A percentile compares a stretch with the other conserved stretches of the same genome.
phyloP scores from a whole-genome alignment of 2,113 vertebrate genomes.

The Crotalus helleri region DNA sequence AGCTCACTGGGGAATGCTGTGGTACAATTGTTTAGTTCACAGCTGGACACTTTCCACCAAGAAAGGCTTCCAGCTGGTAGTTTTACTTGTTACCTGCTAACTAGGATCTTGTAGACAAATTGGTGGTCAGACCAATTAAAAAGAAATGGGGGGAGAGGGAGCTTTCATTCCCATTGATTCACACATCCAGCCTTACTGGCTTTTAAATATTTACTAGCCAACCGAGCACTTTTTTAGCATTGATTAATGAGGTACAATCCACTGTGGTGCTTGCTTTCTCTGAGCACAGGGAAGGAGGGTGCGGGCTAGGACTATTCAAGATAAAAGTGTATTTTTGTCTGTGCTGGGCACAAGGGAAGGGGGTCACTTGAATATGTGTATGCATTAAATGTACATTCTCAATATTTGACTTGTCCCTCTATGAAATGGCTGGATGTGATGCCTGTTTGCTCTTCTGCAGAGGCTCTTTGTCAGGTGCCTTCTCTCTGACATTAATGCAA shows the following conservation, averaged over 20 bases:
- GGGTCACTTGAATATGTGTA: neutral
- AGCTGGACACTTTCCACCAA: conserved; percentile 25
- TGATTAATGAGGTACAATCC: conserved; percentile 56
- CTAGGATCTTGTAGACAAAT: conserved; percentile 44
- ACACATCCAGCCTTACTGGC: conserved; percentile 44
- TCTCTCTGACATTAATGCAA: conserved; percentile 58
- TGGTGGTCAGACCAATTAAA: conserved; percentile 41
- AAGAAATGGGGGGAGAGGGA: conserved; percentile 44
- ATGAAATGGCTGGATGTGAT: conserved; percentile 39
- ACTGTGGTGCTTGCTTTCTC: conserved; percentile 14
- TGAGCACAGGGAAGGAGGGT: neutral
- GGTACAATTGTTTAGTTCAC: conserved; percentile 35
- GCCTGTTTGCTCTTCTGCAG: conserved; percentile 40
- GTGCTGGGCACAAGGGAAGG: conserved; percentile 19
- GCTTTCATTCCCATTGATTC: conserved; percentile 54
- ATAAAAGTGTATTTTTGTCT: conserved; percentile 42
- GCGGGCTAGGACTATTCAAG: conserved; percentile 17
- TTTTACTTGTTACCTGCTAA: conserved; percentile 33
- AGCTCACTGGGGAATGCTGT: conserved; percentile 19
- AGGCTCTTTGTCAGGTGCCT: conserved; percentile 45
- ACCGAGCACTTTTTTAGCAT: conserved; percentile 48
- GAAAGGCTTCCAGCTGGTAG: conserved; percentile 37
- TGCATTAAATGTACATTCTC: conserved; percentile 48
- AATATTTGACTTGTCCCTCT: conserved; percentile 50
- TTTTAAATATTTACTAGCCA: conserved; percentile 63